A percentile compares a stretch with the other conserved stretches of the same genome.
Evolutionary conservation across 1,140 invertebrate genomes (phyloP).

Genomic region (Zophobas morio): DNA sequence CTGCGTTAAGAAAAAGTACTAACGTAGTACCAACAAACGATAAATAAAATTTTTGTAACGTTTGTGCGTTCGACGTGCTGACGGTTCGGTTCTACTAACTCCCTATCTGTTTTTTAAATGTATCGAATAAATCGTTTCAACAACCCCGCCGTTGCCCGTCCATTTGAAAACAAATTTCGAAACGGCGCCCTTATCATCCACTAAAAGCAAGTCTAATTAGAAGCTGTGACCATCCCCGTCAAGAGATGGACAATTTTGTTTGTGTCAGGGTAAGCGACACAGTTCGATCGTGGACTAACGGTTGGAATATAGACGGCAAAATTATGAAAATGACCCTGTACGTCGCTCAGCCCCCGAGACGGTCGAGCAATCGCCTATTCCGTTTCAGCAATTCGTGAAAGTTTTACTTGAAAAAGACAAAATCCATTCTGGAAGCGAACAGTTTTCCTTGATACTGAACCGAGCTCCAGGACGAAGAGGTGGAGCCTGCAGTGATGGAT

Average conservation of each 20-base stretch:
- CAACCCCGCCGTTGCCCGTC: too few relatives aligned
- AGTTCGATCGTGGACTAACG: constrained; percentile 48
- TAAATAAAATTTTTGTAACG: too few relatives aligned
- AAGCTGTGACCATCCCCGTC: constrained; percentile 28
- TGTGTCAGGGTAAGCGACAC: constrained; percentile 39
- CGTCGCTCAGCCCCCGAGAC: constrained; percentile 48
- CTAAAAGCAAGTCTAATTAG: constrained; percentile 26
- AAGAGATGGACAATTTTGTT: constrained; percentile 47
- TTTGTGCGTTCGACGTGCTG: too few relatives aligned
- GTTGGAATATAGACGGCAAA: constrained; percentile 46
- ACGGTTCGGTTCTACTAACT: too few relatives aligned
- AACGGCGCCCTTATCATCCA: constrained; percentile 3
- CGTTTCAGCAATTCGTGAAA: constrained; percentile 28
- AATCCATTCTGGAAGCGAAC: neutral
- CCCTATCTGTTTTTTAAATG: too few relatives aligned
- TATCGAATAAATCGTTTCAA: too few relatives aligned
- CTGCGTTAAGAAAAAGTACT: too few relatives aligned
- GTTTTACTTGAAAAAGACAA: constrained; percentile 1
- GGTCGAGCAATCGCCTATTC: constrained; percentile 43
- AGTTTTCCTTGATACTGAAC: constrained; percentile 20
- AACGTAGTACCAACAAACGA: too few relatives aligned
- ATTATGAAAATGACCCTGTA: constrained; percentile 46
- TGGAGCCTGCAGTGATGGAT: constrained; percentile 62
- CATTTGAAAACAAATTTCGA: neutral
- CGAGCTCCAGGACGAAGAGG: constrained; percentile 51